Percentiles rank a stretch among this genome's conserved stretches.
Evolutionary conservation across 2,797 vertebrate genomes (phyloP).

Genomic region (Erpetoichthys calabaricus): DNA sequence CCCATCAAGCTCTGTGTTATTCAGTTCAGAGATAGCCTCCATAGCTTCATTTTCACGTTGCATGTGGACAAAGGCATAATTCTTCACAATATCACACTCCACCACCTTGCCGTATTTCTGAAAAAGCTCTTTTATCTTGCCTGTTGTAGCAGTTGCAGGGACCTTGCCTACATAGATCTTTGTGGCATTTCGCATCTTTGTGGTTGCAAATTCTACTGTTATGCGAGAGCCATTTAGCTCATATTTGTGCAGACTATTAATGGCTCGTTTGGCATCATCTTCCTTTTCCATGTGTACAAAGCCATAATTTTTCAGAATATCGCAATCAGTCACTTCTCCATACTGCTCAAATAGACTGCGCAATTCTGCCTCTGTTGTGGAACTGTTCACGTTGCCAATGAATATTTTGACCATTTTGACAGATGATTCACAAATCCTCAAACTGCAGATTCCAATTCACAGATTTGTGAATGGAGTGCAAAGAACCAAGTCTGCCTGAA

Average conservation of each 20-base stretch:
- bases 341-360: slow-evolving; percentile 40
- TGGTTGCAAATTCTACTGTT: slow-evolving; percentile 47
- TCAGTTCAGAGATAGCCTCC: slow-evolving; percentile 42
- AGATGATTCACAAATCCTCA: no score
- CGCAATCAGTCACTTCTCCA: slow-evolving; percentile 44
- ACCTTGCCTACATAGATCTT: slow-evolving; percentile 54
- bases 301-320: slow-evolving; percentile 49
- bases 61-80: slow-evolving; percentile 51
- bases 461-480: no score
- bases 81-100: slow-evolving; percentile 49
- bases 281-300: slow-evolving; percentile 52
- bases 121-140: slow-evolving; percentile 44
- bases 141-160: slow-evolving; percentile 35
- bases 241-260: slow-evolving; percentile 38
- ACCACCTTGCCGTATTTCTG: slow-evolving; percentile 45
- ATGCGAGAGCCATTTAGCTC: slow-evolving; percentile 41
- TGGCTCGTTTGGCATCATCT: slow-evolving; percentile 40
- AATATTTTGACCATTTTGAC: slow-evolving; percentile 49
- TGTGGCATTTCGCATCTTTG: slow-evolving; percentile 48
- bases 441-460: no score
- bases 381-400: slow-evolving; percentile 41
- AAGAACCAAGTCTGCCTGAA: no score
- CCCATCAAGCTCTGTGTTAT: slow-evolving; percentile 38
- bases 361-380: slow-evolving; percentile 37
- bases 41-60: slow-evolving; percentile 43